Evolutionary conservation across 2,888 invertebrate genomes (phyloP).

Genomic region (Limnephilus marmoratus): DNA sequence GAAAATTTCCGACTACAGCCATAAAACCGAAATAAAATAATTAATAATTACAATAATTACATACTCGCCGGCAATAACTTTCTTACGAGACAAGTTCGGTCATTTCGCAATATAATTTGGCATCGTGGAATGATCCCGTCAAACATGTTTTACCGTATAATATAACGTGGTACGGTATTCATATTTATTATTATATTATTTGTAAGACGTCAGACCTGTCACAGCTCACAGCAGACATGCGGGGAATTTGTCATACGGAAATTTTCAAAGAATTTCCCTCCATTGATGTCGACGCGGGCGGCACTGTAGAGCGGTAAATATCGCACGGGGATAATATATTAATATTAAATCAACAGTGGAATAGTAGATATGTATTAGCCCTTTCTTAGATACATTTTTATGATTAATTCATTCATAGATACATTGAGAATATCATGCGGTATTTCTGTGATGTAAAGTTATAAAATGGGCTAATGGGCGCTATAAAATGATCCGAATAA

Average conservation of each 20-base stretch:
- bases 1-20: not conserved
- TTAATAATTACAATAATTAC: not conserved
- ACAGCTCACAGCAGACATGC: not conserved
- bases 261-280: constrained; percentile 2
- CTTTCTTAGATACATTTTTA: not conserved
- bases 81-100: not conserved
- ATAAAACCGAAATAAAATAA: not conserved
- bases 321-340: not conserved
- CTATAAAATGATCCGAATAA: too few relatives aligned
- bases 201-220: not conserved
- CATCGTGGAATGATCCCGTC: not conserved
- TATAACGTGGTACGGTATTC: not conserved
- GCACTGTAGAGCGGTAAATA: not conserved
- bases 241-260: not conserved
- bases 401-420: not conserved
- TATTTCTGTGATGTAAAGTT: not conserved
- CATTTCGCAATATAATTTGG: not conserved
- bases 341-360: not conserved
- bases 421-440: not conserved
- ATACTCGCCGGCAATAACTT: not conserved
- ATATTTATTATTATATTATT: not conserved
- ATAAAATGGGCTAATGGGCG: too few relatives aligned
- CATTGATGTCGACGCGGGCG: not conserved
- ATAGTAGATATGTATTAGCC: not conserved
- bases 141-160: not conserved